Conservation (phyloP, 2,113 vertebrate genomes). For the Paracanthobrama guichenoti region DNA sequence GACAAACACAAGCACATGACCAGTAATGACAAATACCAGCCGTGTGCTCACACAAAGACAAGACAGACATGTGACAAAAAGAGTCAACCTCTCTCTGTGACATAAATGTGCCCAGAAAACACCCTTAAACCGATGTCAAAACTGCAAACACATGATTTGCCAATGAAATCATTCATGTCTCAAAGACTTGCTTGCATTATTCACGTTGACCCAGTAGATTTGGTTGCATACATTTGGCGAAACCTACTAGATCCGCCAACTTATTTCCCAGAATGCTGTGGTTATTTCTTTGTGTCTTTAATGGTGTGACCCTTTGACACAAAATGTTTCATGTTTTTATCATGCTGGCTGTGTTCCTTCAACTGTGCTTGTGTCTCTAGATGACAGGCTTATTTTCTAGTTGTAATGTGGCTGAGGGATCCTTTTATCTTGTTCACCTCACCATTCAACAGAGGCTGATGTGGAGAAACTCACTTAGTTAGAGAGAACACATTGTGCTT, state of each 20-base stretch:
- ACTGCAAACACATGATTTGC: not conserved
- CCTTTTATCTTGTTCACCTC: conserved; percentile 18
- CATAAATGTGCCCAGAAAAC: not conserved
- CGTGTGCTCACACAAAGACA: no score
- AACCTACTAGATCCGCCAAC: not conserved
- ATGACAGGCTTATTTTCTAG: conserved; percentile 17
- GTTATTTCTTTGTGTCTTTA: conserved; percentile 19
- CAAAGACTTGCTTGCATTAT: not conserved
- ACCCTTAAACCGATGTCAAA: not conserved
- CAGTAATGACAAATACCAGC: no score
- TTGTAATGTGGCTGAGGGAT: not conserved
- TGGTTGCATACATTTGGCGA: not conserved
- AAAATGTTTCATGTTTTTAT: conserved; percentile 12
- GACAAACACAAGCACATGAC: no score
- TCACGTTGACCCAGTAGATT: not conserved
- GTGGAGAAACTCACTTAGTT: conserved; percentile 19
- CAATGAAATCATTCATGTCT: not conserved
- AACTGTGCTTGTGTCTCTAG: not conserved
- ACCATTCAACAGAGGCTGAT: not conserved
- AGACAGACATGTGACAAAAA: no score
- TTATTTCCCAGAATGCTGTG: conserved; percentile 15
- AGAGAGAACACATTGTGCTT: not conserved
- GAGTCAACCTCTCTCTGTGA: not conserved
- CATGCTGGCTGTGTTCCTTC: not conserved
- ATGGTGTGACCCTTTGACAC: not conserved